A percentile compares a stretch with the other conserved stretches of the same genome.
phyloP scores from a whole-genome alignment of 2,888 invertebrate species.

The Nymphalis urticae region DNA sequence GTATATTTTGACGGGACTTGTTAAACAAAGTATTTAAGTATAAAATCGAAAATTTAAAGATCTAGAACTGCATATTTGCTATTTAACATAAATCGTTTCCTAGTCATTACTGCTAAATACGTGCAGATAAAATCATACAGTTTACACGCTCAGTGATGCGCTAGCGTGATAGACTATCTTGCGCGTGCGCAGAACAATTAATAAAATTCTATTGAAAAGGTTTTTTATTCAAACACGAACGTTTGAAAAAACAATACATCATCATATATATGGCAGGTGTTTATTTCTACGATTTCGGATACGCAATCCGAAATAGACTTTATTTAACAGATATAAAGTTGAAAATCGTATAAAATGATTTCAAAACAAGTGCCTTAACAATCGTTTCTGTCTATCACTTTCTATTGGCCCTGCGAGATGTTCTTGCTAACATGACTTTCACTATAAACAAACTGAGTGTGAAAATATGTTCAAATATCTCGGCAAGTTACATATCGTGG shows the following conservation, averaged over 20 bases:
- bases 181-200: conserved; percentile 3
- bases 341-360: background rate
- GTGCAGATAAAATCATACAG: conserved; percentile 38
- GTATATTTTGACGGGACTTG: too few relatives aligned
- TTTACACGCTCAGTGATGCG: conserved; percentile 61
- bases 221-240: background rate
- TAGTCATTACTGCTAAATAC: conserved; percentile 18
- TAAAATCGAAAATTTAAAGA: too few relatives aligned
- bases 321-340: background rate
- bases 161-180: conserved; percentile 39
- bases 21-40: too few relatives aligned
- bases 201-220: too few relatives aligned
- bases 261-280: too few relatives aligned
- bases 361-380: conserved; percentile 17
- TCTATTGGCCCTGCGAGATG: conserved; percentile 36
- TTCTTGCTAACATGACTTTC: conserved; percentile 33
- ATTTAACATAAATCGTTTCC: conserved; percentile 16
- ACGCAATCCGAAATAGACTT: background rate
- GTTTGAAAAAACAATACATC: background rate
- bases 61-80: too few relatives aligned
- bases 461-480: conserved; percentile 16
- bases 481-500: background rate
- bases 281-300: too few relatives aligned
- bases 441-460: conserved; percentile 26
- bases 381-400: conserved; percentile 35